A percentile compares a stretch with the other conserved stretches of the same genome.
These are phyloP conservation scores for Arctia plantaginis DNA, from an alignment of 2,888 invertebrate species.

Conservation along the genomic window DNA sequence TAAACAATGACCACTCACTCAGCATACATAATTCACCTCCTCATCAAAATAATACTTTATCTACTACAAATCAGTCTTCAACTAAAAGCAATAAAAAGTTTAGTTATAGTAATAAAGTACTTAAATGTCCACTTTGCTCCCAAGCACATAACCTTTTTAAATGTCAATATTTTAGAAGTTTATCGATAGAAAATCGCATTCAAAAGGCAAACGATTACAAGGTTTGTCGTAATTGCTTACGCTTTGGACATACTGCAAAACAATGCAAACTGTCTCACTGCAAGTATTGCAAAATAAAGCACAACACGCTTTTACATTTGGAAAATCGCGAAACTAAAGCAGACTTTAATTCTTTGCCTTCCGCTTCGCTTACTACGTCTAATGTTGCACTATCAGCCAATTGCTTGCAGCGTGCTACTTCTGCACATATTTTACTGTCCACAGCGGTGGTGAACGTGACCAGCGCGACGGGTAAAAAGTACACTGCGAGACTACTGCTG, in stretches of 20 bases:
- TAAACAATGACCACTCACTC: too few species aligned
- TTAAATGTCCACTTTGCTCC: too few species aligned
- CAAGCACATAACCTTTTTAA: not conserved
- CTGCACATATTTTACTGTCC: not conserved
- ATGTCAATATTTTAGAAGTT: slow-evolving; percentile 9
- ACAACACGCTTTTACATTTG: slow-evolving; percentile 7
- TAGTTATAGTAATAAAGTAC: too few species aligned
- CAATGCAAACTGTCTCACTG: not conserved
- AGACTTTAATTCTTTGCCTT: slow-evolving; percentile 3
- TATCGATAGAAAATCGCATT: slow-evolving; percentile 8
- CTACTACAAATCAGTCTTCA: too few species aligned
- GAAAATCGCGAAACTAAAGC: too few species aligned
- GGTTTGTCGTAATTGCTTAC: slow-evolving; percentile 8
- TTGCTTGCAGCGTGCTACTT: too few species aligned
- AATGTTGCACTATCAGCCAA: too few species aligned
- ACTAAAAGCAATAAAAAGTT: too few species aligned
- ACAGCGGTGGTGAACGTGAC: not conserved
- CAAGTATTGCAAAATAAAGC: too few species aligned
- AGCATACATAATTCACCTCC: too few species aligned
- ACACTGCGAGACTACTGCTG: slow-evolving; percentile 1
- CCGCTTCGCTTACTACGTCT: slow-evolving; percentile 1
- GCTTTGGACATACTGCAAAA: not conserved
- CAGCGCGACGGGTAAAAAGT: not conserved
- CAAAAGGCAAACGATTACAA: not conserved
- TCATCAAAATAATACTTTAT: too few species aligned